phyloP scores from a whole-genome alignment of 2,113 vertebrate genomes.

The Pipra filicauda region DNA sequence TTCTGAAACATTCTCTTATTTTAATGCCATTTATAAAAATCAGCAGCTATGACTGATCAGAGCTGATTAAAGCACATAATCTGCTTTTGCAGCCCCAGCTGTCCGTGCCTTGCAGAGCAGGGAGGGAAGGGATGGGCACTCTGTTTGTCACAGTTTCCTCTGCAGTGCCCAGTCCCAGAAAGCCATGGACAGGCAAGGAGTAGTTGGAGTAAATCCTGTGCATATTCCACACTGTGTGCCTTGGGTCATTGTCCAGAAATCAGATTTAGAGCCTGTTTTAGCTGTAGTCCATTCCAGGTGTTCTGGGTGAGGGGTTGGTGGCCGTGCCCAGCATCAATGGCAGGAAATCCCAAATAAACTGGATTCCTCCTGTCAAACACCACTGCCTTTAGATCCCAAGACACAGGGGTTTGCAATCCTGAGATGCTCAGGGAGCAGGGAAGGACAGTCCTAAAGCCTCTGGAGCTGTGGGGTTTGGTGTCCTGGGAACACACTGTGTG shows the following conservation, averaged over 20 bases:
- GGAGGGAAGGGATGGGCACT: background rate
- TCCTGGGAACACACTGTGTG: background rate
- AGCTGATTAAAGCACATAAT: background rate
- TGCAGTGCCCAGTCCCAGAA: fast-evolving
- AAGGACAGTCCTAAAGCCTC: too few species aligned
- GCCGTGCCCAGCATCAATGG: fast-evolving
- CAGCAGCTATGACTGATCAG: background rate
- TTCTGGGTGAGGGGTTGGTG: background rate
- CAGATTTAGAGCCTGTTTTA: fast-evolving
- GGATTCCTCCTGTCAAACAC: fast-evolving
- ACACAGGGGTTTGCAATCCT: fast-evolving
- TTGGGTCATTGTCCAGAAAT: background rate
- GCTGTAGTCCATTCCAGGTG: fast-evolving
- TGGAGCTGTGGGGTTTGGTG: background rate
- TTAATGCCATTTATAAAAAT: slow-evolving; percentile 47
- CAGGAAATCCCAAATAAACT: background rate
- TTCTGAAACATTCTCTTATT: slow-evolving; percentile 24
- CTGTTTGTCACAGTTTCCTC: background rate
- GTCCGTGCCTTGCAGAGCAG: background rate
- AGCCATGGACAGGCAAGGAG: background rate
- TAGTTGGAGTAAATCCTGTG: background rate
- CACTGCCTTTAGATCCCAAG: fast-evolving
- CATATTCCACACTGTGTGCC: fast-evolving
- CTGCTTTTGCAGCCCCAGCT: background rate
- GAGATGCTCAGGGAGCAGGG: background rate